A percentile compares a stretch with the other conserved stretches of the same genome.
phyloP scores from a whole-genome alignment of 2,888 invertebrate genomes.

The Muschampia plurimacula region DNA sequence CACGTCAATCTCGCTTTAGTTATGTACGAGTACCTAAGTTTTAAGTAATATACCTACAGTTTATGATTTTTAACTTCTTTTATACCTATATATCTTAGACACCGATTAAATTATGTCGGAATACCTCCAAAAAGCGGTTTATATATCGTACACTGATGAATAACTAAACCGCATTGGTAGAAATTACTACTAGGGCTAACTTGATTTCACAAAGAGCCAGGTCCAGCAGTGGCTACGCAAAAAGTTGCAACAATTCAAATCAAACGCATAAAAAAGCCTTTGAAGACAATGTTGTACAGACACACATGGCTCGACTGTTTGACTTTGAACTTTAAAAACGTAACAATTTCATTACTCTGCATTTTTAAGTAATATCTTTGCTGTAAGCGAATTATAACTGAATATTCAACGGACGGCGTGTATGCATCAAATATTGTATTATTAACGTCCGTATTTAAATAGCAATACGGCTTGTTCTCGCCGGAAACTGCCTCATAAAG shows the following conservation, averaged over 20 bases:
- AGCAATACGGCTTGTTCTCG: conserved; percentile 61
- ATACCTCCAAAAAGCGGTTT: too few relatives aligned
- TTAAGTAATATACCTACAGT: too few relatives aligned
- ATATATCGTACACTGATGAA: too few relatives aligned
- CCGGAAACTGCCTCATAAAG: conserved; percentile 61
- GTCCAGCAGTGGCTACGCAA: too few relatives aligned
- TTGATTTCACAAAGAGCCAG: too few relatives aligned
- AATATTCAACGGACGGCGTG: conserved; percentile 65
- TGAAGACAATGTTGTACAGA: not conserved
- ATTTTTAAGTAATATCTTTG: conserved; percentile 59
- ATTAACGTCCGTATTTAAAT: conserved; percentile 66
- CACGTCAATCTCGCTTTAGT: too few relatives aligned
- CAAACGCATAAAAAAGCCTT: not conserved
- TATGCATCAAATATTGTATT: conserved; percentile 63
- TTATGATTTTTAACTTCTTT: too few relatives aligned
- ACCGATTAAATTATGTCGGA: too few relatives aligned
- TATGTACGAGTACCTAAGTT: too few relatives aligned
- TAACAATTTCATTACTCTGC: conserved; percentile 56
- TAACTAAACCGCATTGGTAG: too few relatives aligned
- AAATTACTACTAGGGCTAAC: too few relatives aligned
- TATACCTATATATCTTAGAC: too few relatives aligned
- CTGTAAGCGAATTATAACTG: conserved; percentile 66
- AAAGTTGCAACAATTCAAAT: not conserved
- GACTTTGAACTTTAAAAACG: conserved; percentile 33
- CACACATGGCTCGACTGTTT: not conserved